Evolutionary conservation across 2,113 vertebrate species (phyloP), one percentile per base, ranked within the genome.

Genomic region (Sinocyclocheilus rhinocerous): DNA sequence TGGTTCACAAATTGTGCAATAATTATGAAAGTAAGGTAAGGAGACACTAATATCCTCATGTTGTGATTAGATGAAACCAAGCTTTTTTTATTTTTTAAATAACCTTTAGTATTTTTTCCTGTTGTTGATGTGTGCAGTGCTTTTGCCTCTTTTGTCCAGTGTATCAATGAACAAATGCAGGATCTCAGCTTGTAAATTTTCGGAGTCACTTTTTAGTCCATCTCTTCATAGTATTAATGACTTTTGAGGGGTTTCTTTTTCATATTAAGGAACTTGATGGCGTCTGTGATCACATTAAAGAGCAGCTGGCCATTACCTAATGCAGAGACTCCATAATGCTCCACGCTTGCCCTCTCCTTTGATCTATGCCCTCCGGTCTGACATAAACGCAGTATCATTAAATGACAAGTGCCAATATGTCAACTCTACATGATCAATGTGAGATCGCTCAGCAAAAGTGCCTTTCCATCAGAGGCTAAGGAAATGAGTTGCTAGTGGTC

Each of bases 361-460:
- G 86, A 90, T 90, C 80, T 89, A 89, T 88, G 67, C 65, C 50
- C n/a, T 79, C 26, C 11, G 67, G 77, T 88, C 91, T 86, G 81
- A 91, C 91, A 89, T 90, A 90, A 84, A 83, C 88, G 92, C 93
- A 93, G 92, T 93, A 94, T 93, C 90, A 92, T 93, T 94, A 94
- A 94, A 94, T 93, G 93, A 93, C 93, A 95, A 93, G 91, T 94
- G 93, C 89, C 93, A 90, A 92, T 92, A 92, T 85, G 92, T 93
- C 29, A 2, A 33, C 29, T 33, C 29, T 75, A 84, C 76, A 85
- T 95, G 95, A 95, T 95, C 93, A 91, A 95, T 92, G 83, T 65
- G 86, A 80, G 75, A 87, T 87, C 84, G 85, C 81, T 90, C 85
- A 84, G 90, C 87, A 91, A 93, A 90, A 93, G 93, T 88, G 89